Conservation (phyloP, 1,140 invertebrate species). For the Leptopilina clavipes region DNA sequence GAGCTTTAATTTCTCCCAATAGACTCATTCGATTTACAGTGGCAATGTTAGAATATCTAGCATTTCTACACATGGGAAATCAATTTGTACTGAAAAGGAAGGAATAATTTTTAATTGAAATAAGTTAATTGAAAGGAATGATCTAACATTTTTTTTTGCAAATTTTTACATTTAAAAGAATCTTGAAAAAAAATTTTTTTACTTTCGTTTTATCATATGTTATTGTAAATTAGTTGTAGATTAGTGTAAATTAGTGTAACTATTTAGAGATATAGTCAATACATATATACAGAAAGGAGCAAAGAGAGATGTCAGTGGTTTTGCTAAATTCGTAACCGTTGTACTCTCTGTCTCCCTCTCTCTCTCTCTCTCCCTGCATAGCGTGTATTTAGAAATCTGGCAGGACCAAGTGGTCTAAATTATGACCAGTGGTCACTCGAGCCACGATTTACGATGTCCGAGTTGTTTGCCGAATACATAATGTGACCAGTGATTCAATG, state of each 20-base stretch:
- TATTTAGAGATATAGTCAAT: background rate
- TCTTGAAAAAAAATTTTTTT: background rate
- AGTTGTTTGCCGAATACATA: constrained; percentile 17
- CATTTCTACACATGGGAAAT: constrained; percentile 4
- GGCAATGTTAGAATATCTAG: background rate
- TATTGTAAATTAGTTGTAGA: too few relatives aligned
- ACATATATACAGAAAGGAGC: background rate
- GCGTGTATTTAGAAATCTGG: background rate
- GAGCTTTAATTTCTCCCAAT: constrained; percentile 1
- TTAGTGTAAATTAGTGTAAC: too few relatives aligned
- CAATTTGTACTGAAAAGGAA: background rate
- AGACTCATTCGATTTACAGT: constrained; percentile 8
- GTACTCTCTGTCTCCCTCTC: background rate
- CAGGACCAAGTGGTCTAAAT: constrained; percentile 2
- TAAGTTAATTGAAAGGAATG: background rate
- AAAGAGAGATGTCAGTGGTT: background rate
- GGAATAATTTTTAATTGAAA: background rate
- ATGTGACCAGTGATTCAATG: background rate
- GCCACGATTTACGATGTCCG: constrained; percentile 10
- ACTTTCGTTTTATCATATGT: too few relatives aligned
- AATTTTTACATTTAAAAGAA: background rate
- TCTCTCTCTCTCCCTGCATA: background rate
- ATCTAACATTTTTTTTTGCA: background rate
- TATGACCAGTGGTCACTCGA: constrained; percentile 25
- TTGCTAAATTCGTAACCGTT: constrained; percentile 1